phyloP scores from a whole-genome alignment of 2,113 vertebrate genomes.

The Mus pahari region DNA sequence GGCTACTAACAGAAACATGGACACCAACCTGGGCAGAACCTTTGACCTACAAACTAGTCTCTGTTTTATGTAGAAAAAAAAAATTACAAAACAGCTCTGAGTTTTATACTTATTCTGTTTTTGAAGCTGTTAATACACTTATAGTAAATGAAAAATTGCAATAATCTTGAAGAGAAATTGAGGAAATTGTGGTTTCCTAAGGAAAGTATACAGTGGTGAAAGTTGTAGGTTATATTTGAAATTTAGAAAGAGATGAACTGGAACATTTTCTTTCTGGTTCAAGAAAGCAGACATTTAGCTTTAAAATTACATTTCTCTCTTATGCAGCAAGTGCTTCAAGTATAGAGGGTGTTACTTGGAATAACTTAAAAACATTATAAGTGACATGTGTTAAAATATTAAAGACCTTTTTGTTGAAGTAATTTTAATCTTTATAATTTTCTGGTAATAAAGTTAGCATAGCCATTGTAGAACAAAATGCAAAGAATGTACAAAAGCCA shows the following conservation, averaged over 20 bases:
- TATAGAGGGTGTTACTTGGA: neutral
- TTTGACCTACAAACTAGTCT: neutral
- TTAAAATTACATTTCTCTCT: neutral
- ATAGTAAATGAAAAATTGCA: neutral
- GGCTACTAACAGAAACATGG: neutral
- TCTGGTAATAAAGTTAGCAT: conserved; percentile 14
- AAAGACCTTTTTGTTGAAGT: neutral
- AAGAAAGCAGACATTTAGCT: neutral
- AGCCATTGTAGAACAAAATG: conserved; percentile 38
- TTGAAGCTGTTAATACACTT: neutral
- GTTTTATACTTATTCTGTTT: neutral
- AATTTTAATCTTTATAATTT: conserved; percentile 45
- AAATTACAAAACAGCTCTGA: neutral
- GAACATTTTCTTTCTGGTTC: neutral
- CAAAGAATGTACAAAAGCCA: conserved; percentile 39
- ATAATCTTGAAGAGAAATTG: neutral
- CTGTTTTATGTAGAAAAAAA: neutral
- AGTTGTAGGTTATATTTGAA: neutral
- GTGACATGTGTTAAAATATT: neutral
- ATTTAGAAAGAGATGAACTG: neutral
- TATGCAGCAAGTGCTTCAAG: neutral
- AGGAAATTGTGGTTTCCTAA: neutral
- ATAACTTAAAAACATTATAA: conserved; percentile 13
- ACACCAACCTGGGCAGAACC: neutral
- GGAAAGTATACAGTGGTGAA: neutral